These are phyloP conservation scores for Mormyrus proboscirostris DNA, from an alignment of 2,797 vertebrate genomes.

Conservation along the genomic window DNA sequence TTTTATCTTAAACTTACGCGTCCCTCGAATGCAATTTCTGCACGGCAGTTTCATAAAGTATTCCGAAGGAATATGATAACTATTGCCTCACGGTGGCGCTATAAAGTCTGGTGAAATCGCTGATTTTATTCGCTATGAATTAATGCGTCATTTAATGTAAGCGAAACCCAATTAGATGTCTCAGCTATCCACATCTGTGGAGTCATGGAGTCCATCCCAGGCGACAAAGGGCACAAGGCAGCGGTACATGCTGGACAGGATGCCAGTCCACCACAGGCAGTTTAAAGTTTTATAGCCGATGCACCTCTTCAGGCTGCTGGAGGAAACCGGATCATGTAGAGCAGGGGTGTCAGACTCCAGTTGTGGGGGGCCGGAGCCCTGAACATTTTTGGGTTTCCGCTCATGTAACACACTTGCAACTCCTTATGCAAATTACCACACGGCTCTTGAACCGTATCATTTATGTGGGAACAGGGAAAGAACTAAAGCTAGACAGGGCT, in stretches of 20 bases:
- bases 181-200: not conserved
- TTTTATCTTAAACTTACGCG: not conserved
- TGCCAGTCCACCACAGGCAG: not conserved
- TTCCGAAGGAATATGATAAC: not conserved
- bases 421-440: not conserved
- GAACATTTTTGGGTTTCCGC: not conserved
- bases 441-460: not conserved
- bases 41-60: not conserved
- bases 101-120: not conserved
- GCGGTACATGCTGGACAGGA: not conserved
- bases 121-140: not conserved
- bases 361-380: too few relatives aligned
- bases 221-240: not conserved
- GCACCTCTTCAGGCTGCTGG: not conserved
- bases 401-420: not conserved
- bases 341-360: not conserved
- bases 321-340: not conserved
- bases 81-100: not conserved
- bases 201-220: not conserved
- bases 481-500: not conserved
- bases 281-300: not conserved
- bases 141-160: not conserved
- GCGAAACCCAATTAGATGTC: not conserved
- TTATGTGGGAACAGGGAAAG: not conserved
- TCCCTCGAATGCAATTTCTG: not conserved